Conservation (phyloP, 2,113 vertebrate species). For the Microcebus lehilahytsara region DNA sequence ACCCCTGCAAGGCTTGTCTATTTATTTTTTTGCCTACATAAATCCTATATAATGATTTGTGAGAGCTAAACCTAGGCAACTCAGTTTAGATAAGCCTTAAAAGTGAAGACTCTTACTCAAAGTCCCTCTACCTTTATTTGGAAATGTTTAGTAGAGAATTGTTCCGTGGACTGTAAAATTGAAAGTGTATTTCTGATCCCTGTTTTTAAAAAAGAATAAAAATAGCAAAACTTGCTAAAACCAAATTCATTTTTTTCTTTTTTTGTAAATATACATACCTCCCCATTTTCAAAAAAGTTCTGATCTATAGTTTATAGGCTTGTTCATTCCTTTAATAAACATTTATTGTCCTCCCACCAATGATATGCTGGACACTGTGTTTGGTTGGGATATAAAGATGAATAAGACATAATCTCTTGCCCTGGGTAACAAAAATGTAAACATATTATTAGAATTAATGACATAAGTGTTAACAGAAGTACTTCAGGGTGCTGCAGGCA, state of each 20-base stretch:
- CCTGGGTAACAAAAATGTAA: constrained; percentile 31
- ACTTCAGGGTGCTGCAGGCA: neutral
- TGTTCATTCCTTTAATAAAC: neutral
- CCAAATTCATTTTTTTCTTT: neutral
- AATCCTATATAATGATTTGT: constrained; percentile 10
- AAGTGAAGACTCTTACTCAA: neutral
- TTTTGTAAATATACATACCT: neutral
- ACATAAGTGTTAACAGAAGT: constrained; percentile 38
- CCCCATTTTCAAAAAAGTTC: constrained; percentile 11
- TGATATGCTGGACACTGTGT: neutral
- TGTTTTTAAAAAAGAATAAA: neutral
- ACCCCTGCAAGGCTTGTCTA: constrained; percentile 16
- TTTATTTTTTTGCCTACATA: constrained; percentile 9
- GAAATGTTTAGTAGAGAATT: constrained; percentile 1
- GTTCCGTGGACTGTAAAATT: neutral
- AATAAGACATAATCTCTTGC: constrained; percentile 31
- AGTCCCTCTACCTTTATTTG: neutral
- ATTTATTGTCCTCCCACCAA: neutral
- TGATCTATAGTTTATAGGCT: neutral
- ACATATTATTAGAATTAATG: constrained; percentile 45
- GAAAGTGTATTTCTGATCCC: neutral
- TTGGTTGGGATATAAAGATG: constrained; percentile 20
- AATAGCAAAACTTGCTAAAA: neutral
- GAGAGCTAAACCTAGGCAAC: neutral
- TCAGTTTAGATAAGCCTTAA: neutral